These are phyloP conservation scores for Tragelaphus buxtoni DNA, from an alignment of 2,113 vertebrate genomes.

Conservation along the genomic window DNA sequence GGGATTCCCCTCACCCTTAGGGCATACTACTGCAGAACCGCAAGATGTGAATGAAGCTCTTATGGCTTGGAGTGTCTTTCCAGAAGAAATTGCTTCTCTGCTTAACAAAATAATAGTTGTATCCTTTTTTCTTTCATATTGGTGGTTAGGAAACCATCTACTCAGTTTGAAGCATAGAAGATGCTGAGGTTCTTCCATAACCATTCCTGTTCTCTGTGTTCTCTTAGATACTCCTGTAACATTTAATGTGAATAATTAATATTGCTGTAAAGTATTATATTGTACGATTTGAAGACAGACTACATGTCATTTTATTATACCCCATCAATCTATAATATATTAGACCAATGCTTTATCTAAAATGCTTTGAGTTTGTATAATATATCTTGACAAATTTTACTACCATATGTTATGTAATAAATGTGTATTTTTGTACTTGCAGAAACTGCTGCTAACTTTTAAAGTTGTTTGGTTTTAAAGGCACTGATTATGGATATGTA, in stretches of 20 bases:
- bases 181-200: constrained; percentile 62
- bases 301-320: constrained; percentile 78
- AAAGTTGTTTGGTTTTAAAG: constrained; percentile 80
- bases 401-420: constrained; percentile 87
- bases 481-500: constrained; percentile 81
- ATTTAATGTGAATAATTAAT: constrained; percentile 82
- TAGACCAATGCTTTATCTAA: constrained; percentile 84
- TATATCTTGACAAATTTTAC: constrained; percentile 87
- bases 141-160: constrained; percentile 33
- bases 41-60: constrained; percentile 66
- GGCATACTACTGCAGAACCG: constrained; percentile 75
- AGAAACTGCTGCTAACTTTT: constrained; percentile 91
- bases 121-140: constrained; percentile 61
- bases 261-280: constrained; percentile 79
- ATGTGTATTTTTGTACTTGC: constrained; percentile 98
- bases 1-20: constrained; percentile 70
- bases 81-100: constrained; percentile 69
- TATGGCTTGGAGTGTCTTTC: constrained; percentile 65
- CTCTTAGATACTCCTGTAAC: constrained; percentile 69
- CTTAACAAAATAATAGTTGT: constrained; percentile 68
- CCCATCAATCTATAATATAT: constrained; percentile 83
- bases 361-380: constrained; percentile 91
- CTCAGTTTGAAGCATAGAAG: constrained; percentile 53
- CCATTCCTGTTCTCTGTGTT: constrained; percentile 60
- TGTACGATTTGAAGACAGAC: constrained; percentile 78